Percentiles rank a stretch among this genome's conserved stretches.
phyloP scores from a whole-genome alignment of 1,140 invertebrate genomes.

The Drosophila nebulosa region DNA sequence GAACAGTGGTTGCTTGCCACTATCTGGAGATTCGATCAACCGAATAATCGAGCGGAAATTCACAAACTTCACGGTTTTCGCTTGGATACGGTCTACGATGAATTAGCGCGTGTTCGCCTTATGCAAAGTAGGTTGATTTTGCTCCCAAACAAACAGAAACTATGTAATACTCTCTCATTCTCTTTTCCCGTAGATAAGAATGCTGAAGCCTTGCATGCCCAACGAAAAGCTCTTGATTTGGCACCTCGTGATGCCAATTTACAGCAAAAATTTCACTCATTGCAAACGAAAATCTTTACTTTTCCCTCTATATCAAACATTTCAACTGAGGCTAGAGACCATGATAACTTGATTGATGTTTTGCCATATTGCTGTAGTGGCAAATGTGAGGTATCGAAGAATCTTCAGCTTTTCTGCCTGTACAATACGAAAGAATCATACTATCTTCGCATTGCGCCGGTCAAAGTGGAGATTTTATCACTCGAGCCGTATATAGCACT shows the following conservation, averaged over 20 bases:
- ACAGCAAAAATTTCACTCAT: not conserved
- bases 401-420: conserved; percentile 11
- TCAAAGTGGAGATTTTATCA: conserved; percentile 31
- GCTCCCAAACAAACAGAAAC: not conserved
- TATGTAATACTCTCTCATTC: not conserved
- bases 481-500: conserved; percentile 11
- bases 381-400: not conserved
- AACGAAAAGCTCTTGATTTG: not conserved
- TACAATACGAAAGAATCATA: conserved; percentile 13
- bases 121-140: not conserved
- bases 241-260: not conserved
- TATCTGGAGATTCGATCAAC: not conserved
- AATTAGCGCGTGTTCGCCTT: not conserved
- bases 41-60: not conserved
- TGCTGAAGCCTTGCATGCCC: not conserved
- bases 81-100: not conserved
- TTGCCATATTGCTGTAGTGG: conserved; percentile 14
- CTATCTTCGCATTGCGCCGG: conserved; percentile 18
- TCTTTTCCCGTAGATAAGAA: not conserved
- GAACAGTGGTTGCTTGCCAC: not conserved
- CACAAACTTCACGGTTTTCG: not conserved
- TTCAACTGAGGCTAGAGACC: not conserved
- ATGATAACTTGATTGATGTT: no score
- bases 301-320: not conserved
- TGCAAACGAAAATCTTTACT: not conserved